Conservation (phyloP, 2,888 invertebrate species). For the Clitarchus hookeri region DNA sequence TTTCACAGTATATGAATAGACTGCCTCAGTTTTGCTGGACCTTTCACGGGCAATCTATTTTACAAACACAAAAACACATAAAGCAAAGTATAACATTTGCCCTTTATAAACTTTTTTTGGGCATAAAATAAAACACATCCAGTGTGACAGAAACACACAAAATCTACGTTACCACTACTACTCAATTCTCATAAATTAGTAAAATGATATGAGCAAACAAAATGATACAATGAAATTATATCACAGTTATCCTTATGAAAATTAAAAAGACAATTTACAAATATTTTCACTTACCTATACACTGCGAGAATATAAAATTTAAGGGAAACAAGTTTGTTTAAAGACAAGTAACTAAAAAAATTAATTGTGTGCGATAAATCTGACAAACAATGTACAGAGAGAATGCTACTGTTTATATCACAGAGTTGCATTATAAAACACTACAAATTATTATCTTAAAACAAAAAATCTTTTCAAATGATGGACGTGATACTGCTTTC, state of each 20-base stretch:
- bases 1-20: too few species aligned
- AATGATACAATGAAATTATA: background rate
- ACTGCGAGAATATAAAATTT: background rate
- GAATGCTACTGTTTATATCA: background rate
- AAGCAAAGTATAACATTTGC: too few species aligned
- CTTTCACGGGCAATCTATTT: too few species aligned
- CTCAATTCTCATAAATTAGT: too few species aligned
- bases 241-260: background rate
- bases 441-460: background rate
- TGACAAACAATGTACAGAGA: background rate
- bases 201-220: background rate
- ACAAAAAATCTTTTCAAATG: background rate
- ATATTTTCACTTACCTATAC: background rate
- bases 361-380: background rate
- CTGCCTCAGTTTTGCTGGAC: too few species aligned
- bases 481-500: background rate
- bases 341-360: too few species aligned
- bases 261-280: background rate
- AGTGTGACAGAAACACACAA: too few species aligned
- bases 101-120: too few species aligned
- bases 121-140: too few species aligned
- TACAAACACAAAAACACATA: too few species aligned
- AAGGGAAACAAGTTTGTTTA: background rate
- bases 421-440: background rate
- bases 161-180: too few species aligned